Percentiles rank a stretch among this genome's conserved stretches.
Conservation (phyloP, 1,140 invertebrate genomes). For the Harlomillsia oculata region DNA sequence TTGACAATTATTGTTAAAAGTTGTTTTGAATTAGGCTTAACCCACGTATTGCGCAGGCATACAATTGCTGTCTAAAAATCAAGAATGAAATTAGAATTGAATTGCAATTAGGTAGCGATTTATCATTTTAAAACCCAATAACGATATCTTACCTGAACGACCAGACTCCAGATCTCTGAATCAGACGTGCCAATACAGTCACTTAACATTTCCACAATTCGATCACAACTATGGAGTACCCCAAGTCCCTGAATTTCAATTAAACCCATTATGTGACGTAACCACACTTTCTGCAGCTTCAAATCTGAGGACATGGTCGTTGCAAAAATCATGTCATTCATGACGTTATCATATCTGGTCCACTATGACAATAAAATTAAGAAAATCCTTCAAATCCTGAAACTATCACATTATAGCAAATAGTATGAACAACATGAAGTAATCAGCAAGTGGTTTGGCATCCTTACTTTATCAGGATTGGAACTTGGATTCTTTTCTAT, state of each 20-base stretch:
- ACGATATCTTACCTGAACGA: constrained; percentile 12
- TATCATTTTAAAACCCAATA: neutral
- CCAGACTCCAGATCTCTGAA: constrained; percentile 8
- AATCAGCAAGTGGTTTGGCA: too few species aligned
- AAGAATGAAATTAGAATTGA: neutral
- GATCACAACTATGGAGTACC: constrained; percentile 21
- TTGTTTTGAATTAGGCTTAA: constrained; percentile 15
- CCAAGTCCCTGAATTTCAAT: constrained; percentile 18
- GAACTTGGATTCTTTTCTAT: constrained; percentile 23
- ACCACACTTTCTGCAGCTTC: constrained; percentile 6
- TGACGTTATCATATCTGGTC: constrained; percentile 20
- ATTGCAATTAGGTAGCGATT: neutral
- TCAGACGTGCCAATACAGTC: constrained; percentile 11
- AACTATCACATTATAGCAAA: neutral
- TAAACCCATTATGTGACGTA: constrained; percentile 8
- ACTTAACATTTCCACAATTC: constrained; percentile 12
- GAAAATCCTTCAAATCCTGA: neutral
- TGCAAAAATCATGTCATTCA: constrained; percentile 20
- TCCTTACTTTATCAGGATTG: neutral
- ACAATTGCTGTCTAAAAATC: neutral
- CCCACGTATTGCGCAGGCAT: constrained; percentile 23
- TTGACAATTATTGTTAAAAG: constrained; percentile 25
- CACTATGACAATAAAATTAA: constrained; percentile 10
- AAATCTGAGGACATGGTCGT: constrained; percentile 11
- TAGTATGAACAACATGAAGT: constrained; percentile 3